Conservation (phyloP, 2,888 invertebrate species). For the Pecten maximus region DNA sequence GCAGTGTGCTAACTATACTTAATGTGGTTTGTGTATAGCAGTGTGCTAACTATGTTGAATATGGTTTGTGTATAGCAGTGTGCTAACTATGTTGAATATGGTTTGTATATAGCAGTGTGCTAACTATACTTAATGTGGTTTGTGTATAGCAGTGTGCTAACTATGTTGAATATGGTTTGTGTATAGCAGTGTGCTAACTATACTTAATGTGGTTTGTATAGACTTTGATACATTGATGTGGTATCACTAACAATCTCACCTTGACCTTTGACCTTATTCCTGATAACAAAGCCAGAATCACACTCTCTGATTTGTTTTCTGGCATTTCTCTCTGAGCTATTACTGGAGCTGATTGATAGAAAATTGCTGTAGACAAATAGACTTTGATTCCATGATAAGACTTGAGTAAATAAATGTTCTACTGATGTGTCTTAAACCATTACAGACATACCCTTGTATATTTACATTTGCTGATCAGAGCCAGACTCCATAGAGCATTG, state of each 20-base stretch:
- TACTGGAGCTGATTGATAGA: neutral
- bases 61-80: no score
- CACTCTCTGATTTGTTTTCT: neutral
- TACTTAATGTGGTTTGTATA: neutral
- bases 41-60: no score
- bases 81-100: no score
- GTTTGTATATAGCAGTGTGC: no score
- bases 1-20: no score
- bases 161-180: no score
- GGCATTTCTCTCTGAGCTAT: neutral
- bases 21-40: no score
- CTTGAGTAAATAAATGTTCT: neutral
- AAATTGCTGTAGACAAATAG: neutral
- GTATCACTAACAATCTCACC: neutral
- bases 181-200: neutral
- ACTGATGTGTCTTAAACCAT: neutral
- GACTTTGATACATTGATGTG: constrained; percentile 21
- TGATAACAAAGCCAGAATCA: neutral
- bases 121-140: no score
- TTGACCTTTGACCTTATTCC: neutral
- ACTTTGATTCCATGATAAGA: neutral
- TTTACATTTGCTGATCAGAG: no score
- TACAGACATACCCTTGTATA: no score
- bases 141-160: no score
- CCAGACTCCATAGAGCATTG: no score